phyloP scores from a whole-genome alignment of 2,797 vertebrate species.

The Vespertilio murinus region DNA sequence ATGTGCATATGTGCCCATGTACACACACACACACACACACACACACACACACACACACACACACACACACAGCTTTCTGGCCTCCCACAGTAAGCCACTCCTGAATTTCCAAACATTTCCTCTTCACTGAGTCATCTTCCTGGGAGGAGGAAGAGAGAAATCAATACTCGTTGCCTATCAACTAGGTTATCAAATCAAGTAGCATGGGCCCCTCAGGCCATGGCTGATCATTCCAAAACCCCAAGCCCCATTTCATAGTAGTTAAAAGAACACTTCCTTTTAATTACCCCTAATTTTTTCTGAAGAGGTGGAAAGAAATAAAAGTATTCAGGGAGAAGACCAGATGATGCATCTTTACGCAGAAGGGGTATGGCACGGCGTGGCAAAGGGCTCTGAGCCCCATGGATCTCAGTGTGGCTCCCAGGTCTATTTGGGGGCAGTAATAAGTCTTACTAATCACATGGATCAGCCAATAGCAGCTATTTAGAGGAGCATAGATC shows the following conservation, averaged over 20 bases:
- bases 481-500: background rate
- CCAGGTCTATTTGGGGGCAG: background rate
- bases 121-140: conserved; percentile 48
- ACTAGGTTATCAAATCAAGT: conserved; percentile 28
- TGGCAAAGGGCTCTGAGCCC: background rate
- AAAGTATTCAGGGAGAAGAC: background rate
- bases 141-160: background rate
- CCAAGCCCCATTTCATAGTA: conserved; percentile 43
- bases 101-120: conserved; percentile 12
- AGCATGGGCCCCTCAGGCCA: background rate
- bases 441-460: background rate
- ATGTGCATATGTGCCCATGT: fast-evolving
- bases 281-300: conserved; percentile 57
- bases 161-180: conserved; percentile 57
- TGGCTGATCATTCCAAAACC: background rate
- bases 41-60: background rate
- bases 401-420: background rate
- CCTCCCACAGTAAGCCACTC: background rate
- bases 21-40: background rate
- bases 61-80: background rate
- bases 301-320: background rate
- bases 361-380: fast-evolving
- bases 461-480: background rate
- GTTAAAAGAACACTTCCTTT: conserved; percentile 39
- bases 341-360: background rate